Percentiles rank a stretch among this genome's conserved stretches.
These are phyloP conservation scores for Brachionus manjavacas DNA, from an alignment of 1,140 invertebrate species.

Conservation along the genomic window DNA sequence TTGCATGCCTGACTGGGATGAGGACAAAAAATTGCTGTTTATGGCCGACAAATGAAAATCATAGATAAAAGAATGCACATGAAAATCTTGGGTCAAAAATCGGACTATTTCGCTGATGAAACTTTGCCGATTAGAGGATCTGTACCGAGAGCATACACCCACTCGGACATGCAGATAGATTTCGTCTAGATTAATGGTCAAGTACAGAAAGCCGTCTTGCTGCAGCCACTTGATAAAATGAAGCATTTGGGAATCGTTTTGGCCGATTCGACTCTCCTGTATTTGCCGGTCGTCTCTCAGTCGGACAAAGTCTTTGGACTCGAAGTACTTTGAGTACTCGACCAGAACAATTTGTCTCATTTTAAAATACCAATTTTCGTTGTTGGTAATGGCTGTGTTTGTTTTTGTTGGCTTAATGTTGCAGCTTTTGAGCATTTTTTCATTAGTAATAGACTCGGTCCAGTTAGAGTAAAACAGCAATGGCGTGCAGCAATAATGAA, in stretches of 20 bases:
- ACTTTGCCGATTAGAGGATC: neutral
- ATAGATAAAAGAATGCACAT: slow-evolving; percentile 41
- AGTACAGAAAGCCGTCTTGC: slow-evolving; percentile 34
- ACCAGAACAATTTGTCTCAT: slow-evolving; percentile 22
- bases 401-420: neutral
- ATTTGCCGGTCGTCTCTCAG: neutral
- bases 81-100: slow-evolving; percentile 33
- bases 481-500: slow-evolving; percentile 38
- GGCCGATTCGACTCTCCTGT: neutral
- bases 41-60: slow-evolving; percentile 34
- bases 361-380: slow-evolving; percentile 19
- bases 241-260: neutral
- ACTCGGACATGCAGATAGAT: slow-evolving; percentile 5
- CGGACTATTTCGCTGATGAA: slow-evolving; percentile 19
- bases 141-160: neutral
- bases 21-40: slow-evolving; percentile 5
- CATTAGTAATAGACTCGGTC: neutral
- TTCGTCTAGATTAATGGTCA: slow-evolving; percentile 18
- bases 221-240: slow-evolving; percentile 40
- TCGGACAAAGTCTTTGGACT: neutral
- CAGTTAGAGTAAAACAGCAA: slow-evolving; percentile 4
- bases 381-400: neutral
- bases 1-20: neutral
- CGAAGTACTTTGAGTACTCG: slow-evolving; percentile 35
- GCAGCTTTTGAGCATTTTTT: neutral